Conservation (phyloP, 1,140 invertebrate genomes). For the Drosophila seguyi region DNA sequence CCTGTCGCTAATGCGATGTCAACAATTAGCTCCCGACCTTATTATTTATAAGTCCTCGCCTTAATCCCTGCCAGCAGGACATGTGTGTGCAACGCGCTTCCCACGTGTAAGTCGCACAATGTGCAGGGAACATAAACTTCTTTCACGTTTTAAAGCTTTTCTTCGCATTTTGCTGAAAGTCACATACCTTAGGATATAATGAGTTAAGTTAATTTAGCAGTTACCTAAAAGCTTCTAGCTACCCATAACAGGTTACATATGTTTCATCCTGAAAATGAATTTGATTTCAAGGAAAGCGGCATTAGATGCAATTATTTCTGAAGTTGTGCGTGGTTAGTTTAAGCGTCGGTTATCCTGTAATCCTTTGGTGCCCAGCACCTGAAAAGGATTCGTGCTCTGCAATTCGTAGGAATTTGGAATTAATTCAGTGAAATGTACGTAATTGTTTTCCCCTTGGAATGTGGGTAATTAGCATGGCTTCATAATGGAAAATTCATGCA, state of each 20-base stretch:
- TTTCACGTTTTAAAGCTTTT: no score
- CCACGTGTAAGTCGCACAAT: background rate
- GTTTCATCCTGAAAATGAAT: background rate
- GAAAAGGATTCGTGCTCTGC: background rate
- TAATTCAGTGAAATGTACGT: background rate
- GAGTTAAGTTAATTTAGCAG: background rate
- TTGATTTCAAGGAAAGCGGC: background rate
- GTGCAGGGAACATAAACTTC: background rate
- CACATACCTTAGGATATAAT: background rate
- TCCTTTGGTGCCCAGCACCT: background rate
- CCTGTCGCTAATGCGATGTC: slow-evolving; percentile 60
- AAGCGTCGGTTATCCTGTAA: background rate
- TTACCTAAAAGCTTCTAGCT: background rate
- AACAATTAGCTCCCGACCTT: slow-evolving; percentile 62
- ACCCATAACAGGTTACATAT: background rate
- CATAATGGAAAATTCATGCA: background rate
- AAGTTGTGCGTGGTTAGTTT: background rate
- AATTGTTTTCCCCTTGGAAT: background rate
- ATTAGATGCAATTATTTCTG: background rate
- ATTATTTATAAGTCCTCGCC: slow-evolving; percentile 56
- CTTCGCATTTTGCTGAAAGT: background rate
- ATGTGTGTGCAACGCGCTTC: slow-evolving; percentile 6
- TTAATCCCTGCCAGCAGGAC: slow-evolving; percentile 36
- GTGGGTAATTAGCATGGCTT: background rate
- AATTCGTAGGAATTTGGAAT: background rate